phyloP scores from a whole-genome alignment of 1,140 invertebrate genomes.

The Papilio helenus region DNA sequence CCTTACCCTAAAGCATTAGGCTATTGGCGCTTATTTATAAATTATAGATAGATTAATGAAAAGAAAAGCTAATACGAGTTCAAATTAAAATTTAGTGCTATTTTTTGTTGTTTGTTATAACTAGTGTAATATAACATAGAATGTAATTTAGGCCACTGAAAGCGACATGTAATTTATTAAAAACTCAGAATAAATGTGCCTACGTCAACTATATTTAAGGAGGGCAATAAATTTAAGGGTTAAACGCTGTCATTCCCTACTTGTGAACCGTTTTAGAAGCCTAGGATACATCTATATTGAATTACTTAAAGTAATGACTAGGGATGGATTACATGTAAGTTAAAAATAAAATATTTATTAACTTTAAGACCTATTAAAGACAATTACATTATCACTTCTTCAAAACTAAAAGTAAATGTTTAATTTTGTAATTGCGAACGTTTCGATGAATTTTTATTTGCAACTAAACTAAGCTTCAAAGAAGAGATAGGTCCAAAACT shows the following conservation, averaged over 20 bases:
- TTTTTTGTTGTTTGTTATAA: too few species aligned
- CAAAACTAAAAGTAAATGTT: too few species aligned
- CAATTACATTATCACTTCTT: too few species aligned
- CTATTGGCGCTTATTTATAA: too few species aligned
- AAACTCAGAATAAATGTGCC: not conserved
- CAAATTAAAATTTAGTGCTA: too few species aligned
- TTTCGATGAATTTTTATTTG: too few species aligned
- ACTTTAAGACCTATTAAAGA: not conserved
- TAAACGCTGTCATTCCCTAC: conserved; percentile 3
- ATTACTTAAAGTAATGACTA: not conserved
- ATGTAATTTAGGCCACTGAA: not conserved
- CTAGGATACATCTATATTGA: not conserved
- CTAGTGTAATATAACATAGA: not conserved
- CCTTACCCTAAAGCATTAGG: too few species aligned
- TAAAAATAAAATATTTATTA: not conserved
- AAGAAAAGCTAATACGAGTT: too few species aligned
- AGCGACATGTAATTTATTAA: not conserved
- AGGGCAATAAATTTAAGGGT: conserved; percentile 12
- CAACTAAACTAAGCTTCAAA: not conserved
- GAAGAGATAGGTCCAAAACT: not conserved
- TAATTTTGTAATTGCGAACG: too few species aligned
- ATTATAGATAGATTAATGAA: too few species aligned
- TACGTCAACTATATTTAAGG: conserved; percentile 1
- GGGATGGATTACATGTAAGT: not conserved
- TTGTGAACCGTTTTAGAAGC: not conserved